Evolutionary conservation across 2,888 invertebrate species (phyloP).

Genomic region (Phengaris alcon): DNA sequence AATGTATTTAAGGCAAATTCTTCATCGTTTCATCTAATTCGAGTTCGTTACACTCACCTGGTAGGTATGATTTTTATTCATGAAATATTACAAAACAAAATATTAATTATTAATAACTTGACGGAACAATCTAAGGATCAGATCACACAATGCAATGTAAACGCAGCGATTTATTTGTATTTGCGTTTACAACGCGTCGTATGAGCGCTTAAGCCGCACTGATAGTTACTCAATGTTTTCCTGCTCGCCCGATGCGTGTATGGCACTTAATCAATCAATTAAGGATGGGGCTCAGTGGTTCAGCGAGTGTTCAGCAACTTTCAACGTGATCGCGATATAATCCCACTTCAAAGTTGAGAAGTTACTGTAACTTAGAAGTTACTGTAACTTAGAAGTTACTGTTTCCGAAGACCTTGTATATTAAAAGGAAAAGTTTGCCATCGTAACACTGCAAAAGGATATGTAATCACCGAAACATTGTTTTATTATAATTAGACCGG

Average conservation of each 20-base stretch:
- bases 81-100: background rate
- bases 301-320: conserved; percentile 7
- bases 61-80: background rate
- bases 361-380: background rate
- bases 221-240: background rate
- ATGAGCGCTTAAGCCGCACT: background rate
- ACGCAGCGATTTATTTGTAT: too few relatives aligned
- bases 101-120: too few relatives aligned
- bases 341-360: background rate
- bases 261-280: conserved; percentile 9
- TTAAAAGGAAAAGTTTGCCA: conserved; percentile 12
- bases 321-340: conserved; percentile 14
- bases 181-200: background rate
- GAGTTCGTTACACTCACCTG: background rate
- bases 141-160: too few relatives aligned
- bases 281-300: conserved; percentile 3
- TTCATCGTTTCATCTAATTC: too few relatives aligned
- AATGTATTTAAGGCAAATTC: background rate
- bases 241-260: background rate
- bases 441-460: background rate
- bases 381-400: background rate
- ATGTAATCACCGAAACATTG: background rate
- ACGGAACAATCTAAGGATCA: too few relatives aligned
- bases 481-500: background rate
- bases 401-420: conserved; percentile 9